Percentiles rank a stretch among this genome's conserved stretches.
Evolutionary conservation across 2,113 vertebrate species (phyloP).

Genomic region (Percopsis transmontana): DNA sequence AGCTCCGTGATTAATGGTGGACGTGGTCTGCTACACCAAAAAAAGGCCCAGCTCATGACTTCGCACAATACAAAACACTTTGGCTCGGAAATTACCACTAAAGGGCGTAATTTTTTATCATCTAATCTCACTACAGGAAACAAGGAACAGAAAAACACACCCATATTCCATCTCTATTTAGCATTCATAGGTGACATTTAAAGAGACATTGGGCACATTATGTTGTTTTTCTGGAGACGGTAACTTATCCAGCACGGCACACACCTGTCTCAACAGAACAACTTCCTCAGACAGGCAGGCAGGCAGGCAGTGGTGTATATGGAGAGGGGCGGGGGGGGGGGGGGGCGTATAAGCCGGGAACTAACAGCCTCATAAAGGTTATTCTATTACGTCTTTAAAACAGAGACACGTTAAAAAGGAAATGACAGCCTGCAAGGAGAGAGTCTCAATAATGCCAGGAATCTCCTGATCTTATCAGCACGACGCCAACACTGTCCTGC

Average conservation of each 20-base stretch:
- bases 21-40: constrained; percentile 2
- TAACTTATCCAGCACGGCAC: constrained; percentile 15
- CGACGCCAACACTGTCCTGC: constrained; percentile 6
- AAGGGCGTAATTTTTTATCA: too few relatives aligned
- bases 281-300: constrained; percentile 21
- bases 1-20: background rate
- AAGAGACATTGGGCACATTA: background rate
- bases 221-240: constrained; percentile 21
- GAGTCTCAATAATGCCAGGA: constrained; percentile 51
- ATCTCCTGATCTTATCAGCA: constrained; percentile 56
- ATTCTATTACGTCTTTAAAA: constrained; percentile 57
- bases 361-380: constrained; percentile 63
- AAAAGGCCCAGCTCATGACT: constrained; percentile 20
- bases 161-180: too few relatives aligned
- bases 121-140: too few relatives aligned
- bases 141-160: too few relatives aligned
- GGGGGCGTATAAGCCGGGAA: constrained; percentile 25
- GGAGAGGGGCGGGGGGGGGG: background rate
- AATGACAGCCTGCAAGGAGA: constrained; percentile 51
- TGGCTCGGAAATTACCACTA: background rate
- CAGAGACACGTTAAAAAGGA: constrained; percentile 50
- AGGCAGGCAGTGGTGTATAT: background rate
- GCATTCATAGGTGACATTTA: constrained; percentile 12
- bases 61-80: background rate
- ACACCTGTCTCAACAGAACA: constrained; percentile 28